Conservation (phyloP, 2,888 invertebrate species). For the Poecilus cupreus region DNA sequence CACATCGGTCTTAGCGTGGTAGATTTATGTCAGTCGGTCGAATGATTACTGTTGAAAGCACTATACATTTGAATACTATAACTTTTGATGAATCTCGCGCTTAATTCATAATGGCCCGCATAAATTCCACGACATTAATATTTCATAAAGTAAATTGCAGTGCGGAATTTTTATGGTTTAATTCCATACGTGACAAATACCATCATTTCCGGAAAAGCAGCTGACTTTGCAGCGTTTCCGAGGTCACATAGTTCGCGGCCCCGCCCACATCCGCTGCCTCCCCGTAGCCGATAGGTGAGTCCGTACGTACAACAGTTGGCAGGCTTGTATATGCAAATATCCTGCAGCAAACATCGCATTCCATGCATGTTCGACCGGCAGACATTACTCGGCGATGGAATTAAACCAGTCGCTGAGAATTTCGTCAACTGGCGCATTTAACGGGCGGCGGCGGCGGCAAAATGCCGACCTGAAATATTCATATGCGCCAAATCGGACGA, state of each 20-base stretch:
- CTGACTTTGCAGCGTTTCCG: neutral
- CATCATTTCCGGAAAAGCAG: slow-evolving; percentile 12
- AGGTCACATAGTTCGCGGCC: neutral
- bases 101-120: neutral
- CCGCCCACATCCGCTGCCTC: neutral
- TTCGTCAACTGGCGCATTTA: slow-evolving; percentile 29
- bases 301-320: slow-evolving; percentile 45
- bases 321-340: slow-evolving; percentile 56
- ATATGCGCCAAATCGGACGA: slow-evolving; percentile 38
- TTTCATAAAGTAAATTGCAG: slow-evolving; percentile 15
- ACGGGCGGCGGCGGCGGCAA: slow-evolving; percentile 2
- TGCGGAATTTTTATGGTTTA: slow-evolving; percentile 7
- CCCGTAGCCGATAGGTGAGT: slow-evolving; percentile 24
- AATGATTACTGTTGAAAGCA: neutral
- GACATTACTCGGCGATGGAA: slow-evolving; percentile 42
- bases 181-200: slow-evolving; percentile 10
- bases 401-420: slow-evolving; percentile 43
- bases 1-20: too few relatives aligned
- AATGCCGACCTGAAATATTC: slow-evolving; percentile 49
- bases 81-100: neutral
- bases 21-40: too few relatives aligned
- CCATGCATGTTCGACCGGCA: slow-evolving; percentile 48
- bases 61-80: too few relatives aligned
- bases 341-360: slow-evolving; percentile 51
- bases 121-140: slow-evolving; percentile 11